Percentiles rank a stretch among this genome's conserved stretches.
These are phyloP conservation scores for Eublepharis macularius DNA, from an alignment of 2,113 vertebrate genomes.

Conservation along the genomic window DNA sequence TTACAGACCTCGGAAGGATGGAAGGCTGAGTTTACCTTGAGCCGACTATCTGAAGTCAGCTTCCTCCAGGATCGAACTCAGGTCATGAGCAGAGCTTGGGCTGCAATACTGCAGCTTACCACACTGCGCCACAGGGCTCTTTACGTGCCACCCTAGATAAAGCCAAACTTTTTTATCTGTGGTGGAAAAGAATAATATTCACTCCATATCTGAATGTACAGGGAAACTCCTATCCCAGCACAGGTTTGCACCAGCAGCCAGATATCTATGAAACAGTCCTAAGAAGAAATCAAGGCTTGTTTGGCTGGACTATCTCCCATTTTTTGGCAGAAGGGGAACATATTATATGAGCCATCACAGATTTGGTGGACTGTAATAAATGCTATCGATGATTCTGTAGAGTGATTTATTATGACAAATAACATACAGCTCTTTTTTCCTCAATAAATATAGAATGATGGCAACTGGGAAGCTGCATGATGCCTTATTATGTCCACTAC, in stretches of 20 bases:
- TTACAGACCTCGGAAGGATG: too few relatives aligned
- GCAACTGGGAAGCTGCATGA: background rate
- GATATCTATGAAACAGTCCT: background rate
- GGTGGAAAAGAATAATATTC: background rate
- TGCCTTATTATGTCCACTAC: background rate
- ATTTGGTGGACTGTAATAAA: background rate
- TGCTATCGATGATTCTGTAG: background rate
- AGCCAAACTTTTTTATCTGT: background rate
- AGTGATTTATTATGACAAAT: constrained; percentile 20
- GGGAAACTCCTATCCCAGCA: background rate
- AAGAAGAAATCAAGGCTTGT: background rate
- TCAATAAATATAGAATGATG: background rate
- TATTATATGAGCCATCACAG: background rate
- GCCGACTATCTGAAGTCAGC: too few relatives aligned
- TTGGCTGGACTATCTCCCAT: background rate
- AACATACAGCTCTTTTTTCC: background rate
- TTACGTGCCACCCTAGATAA: too few relatives aligned
- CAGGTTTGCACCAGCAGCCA: background rate
- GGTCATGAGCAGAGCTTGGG: too few relatives aligned
- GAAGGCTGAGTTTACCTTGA: too few relatives aligned
- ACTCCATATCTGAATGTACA: too few relatives aligned
- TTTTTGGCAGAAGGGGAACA: background rate
- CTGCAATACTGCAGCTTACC: too few relatives aligned
- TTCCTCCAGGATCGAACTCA: too few relatives aligned
- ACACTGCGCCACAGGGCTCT: too few relatives aligned